Percentiles rank a stretch among this genome's conserved stretches.
Conservation (phyloP, 2,797 vertebrate species). For the Aselliscus stoliczkanus region DNA sequence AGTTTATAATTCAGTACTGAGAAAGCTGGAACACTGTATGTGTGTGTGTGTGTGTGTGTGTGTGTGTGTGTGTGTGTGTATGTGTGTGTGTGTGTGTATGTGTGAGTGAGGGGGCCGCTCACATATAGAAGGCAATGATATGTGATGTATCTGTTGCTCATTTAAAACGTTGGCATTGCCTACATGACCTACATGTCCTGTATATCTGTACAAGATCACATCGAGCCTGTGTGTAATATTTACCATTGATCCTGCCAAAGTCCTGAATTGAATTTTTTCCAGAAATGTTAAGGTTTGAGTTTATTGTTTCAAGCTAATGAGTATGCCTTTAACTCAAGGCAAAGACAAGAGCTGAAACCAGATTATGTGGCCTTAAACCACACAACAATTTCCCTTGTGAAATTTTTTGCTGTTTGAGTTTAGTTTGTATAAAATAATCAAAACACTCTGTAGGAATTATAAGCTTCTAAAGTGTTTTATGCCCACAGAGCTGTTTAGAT, state of each 20-base stretch:
- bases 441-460: constrained; percentile 72
- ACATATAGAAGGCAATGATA: not conserved
- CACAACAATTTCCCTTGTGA: constrained; percentile 60
- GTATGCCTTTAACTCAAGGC: constrained; percentile 66
- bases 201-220: constrained; percentile 50
- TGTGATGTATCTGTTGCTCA: not conserved
- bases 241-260: constrained; percentile 26
- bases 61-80: too few species aligned
- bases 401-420: constrained; percentile 61
- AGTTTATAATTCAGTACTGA: not conserved
- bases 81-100: too few species aligned
- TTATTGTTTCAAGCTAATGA: constrained; percentile 74
- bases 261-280: constrained; percentile 51
- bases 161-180: not conserved
- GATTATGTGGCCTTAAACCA: constrained; percentile 67
- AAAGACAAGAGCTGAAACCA: constrained; percentile 64
- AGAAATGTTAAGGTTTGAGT: constrained; percentile 51
- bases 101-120: not conserved
- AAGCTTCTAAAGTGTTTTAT: constrained; percentile 74
- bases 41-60: not conserved
- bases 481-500: constrained; percentile 56
- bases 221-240: not conserved
- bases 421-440: constrained; percentile 76
- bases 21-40: not conserved
- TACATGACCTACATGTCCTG: not conserved